Evolutionary conservation across 2,888 invertebrate genomes (phyloP).

Genomic region (Spialia ferax): DNA sequence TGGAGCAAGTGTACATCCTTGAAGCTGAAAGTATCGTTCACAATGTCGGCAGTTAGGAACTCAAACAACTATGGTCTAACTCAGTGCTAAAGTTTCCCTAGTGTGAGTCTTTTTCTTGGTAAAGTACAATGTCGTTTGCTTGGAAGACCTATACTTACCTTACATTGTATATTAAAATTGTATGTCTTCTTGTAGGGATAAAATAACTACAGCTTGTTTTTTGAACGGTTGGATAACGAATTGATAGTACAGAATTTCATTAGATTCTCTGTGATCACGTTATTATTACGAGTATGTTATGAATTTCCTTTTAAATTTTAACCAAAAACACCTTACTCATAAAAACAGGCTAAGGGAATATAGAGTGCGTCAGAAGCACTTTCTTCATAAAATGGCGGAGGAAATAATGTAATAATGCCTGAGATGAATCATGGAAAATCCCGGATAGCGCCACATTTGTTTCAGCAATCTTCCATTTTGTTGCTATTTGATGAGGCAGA

Average conservation of each 20-base stretch:
- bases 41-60: conserved; percentile 24
- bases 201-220: too few species aligned
- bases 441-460: conserved; percentile 36
- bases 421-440: conserved; percentile 39
- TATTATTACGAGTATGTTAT: too few species aligned
- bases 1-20: conserved; percentile 15
- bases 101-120: background rate
- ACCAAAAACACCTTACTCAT: background rate
- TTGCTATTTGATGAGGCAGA: conserved; percentile 13
- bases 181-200: too few species aligned
- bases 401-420: conserved; percentile 36
- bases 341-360: conserved; percentile 14
- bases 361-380: conserved; percentile 18
- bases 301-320: too few species aligned
- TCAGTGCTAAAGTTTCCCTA: conserved; percentile 11
- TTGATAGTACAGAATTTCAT: too few species aligned
- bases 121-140: conserved; percentile 6
- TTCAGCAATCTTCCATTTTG: conserved; percentile 23
- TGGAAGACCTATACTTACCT: background rate
- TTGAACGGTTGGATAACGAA: too few species aligned
- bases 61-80: conserved; percentile 23
- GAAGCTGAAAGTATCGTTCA: conserved; percentile 12
- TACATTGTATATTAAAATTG: background rate
- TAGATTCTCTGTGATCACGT: too few species aligned
- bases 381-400: conserved; percentile 30